phyloP scores from a whole-genome alignment of 2,797 vertebrate genomes.

The Syngnathus rostellatus region DNA sequence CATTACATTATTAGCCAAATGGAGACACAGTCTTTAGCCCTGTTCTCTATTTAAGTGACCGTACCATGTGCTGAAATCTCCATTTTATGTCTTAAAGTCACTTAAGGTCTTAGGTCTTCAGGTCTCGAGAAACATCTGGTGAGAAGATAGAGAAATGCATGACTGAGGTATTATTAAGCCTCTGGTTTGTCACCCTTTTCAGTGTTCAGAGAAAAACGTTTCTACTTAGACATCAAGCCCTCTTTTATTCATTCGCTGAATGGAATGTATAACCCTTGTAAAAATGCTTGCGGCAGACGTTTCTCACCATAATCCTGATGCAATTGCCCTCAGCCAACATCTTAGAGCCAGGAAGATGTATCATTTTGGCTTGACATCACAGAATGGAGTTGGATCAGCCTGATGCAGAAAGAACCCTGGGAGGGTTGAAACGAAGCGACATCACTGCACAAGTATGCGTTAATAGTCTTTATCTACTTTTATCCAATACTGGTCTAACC shows the following conservation, averaged over 20 bases:
- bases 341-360: not conserved
- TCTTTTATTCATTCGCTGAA: conserved; percentile 2
- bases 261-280: conserved; percentile 2
- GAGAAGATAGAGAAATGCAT: not conserved
- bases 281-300: conserved; percentile 1
- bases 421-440: conserved; percentile 43
- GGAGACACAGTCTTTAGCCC: not conserved
- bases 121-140: not conserved
- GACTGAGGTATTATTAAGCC: not conserved
- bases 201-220: not conserved
- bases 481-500: conserved; percentile 25
- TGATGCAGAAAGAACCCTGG: conserved; percentile 34
- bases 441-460: conserved; percentile 50
- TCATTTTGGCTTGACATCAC: conserved; percentile 46
- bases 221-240: not conserved
- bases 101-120: not conserved
- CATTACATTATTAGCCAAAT: not conserved
- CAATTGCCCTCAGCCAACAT: conserved; percentile 7
- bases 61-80: not conserved
- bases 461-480: conserved; percentile 36
- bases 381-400: conserved; percentile 44
- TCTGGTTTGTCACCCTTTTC: conserved; percentile 2
- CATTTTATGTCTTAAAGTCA: not conserved
- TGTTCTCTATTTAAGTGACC: not conserved
- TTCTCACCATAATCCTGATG: conserved; percentile 38